Evolutionary conservation across 2,113 vertebrate species (phyloP), one percentile per base, ranked within the genome.

Genomic region (Misgurnus anguillicaudatus): DNA sequence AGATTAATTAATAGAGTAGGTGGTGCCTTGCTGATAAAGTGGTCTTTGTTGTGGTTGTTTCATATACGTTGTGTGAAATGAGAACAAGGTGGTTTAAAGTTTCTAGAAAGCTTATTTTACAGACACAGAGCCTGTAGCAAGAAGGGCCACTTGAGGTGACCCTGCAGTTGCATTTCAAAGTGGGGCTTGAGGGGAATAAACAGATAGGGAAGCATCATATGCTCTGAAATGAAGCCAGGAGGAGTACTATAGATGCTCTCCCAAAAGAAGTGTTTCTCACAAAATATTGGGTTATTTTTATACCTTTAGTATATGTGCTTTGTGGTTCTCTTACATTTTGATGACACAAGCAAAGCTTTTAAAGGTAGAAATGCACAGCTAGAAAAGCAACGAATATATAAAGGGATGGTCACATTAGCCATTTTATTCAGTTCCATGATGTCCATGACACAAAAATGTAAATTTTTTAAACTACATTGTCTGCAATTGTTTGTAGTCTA

Each of bases 1-100:
- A 73, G 79, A 68, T 83, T 87, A 85, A 86, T 89, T 88, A 88
- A 86, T 82, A 64, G 31, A 21, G 47, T 41, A 63, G 61, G 60
- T 51, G 14, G 10, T 72, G 58, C 67, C 4, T 77, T 11, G 3
- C 13, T 70, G 16, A 42, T 51, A 57, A n/a, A 57, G 53, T 19
- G 53, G 39, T 10, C 19, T 38, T 38, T 51, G n/a, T 48, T 64
- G 17, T 39, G 53, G 1, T 74, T 63, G 8, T 31, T n/a, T 5
- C 6, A 55, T 55, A 38, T 57, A 14, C 57, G 17, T 57, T 14
- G 45, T 58, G 61, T 36, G 63, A 77, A 63, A 9, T 42, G 36
- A 70, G 38, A 66, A 41, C 64, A 63, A 45, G 42, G 21, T 14
- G 13, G 36, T 39, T 19, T 17, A 19, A 57, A 19, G 53, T n/a